A percentile compares a stretch with the other conserved stretches of the same genome.
Evolutionary conservation across 2,888 invertebrate species (phyloP).

Genomic region (Teinopalpus imperialis): DNA sequence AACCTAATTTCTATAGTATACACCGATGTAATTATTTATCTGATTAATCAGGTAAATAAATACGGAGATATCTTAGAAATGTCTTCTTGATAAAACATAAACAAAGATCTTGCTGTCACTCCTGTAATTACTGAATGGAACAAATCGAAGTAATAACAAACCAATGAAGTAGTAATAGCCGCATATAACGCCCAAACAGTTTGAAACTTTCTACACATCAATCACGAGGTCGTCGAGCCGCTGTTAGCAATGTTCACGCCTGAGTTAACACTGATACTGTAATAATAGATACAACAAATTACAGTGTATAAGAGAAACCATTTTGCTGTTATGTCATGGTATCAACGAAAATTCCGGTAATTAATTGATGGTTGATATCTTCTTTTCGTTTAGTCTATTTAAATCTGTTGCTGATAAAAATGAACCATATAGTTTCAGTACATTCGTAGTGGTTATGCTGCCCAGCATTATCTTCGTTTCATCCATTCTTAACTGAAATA

Average conservation of each 20-base stretch:
- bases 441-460: no score
- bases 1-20: no score
- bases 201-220: constrained; percentile 71
- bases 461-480: no score
- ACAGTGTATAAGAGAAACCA: constrained; percentile 44
- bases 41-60: no score
- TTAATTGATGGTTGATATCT: not conserved
- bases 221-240: constrained; percentile 52
- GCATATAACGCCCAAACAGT: constrained; percentile 47
- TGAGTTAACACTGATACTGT: constrained; percentile 58
- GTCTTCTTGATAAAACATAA: no score
- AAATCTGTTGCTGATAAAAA: no score
- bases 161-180: constrained; percentile 37
- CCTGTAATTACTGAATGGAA: constrained; percentile 4
- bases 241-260: constrained; percentile 56
- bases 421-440: no score
- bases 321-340: constrained; percentile 45
- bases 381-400: no score
- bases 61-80: no score
- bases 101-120: constrained; percentile 7
- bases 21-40: no score
- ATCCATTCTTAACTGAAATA: no score
- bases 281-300: constrained; percentile 51
- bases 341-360: constrained; percentile 45
- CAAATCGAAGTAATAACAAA: constrained; percentile 29